Evolutionary conservation across 2,888 invertebrate genomes (phyloP).

Genomic region (Ptilodon capucinus): DNA sequence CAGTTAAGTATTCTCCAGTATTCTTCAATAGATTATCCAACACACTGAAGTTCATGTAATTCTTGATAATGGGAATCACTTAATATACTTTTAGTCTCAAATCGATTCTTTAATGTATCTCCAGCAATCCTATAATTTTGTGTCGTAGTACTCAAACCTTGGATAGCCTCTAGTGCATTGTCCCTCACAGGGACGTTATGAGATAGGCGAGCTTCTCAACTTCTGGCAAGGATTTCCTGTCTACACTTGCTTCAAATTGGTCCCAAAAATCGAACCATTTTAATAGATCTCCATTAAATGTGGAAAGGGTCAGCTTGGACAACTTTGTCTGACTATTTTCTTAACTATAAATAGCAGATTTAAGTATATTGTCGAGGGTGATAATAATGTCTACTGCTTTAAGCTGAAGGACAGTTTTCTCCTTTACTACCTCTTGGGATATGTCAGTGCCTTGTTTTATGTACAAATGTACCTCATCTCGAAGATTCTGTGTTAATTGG

Average conservation of each 20-base stretch:
- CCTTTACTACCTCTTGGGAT: too few species aligned
- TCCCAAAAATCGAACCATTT: not conserved
- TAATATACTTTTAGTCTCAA: not conserved
- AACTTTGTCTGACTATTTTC: not conserved
- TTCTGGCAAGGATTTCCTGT: not conserved
- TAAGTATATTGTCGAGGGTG: too few species aligned
- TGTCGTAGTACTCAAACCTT: not conserved
- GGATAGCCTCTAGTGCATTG: not conserved
- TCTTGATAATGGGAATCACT: not conserved
- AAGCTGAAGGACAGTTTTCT: too few species aligned
- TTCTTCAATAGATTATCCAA: not conserved
- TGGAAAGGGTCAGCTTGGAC: not conserved
- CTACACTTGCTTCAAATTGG: not conserved
- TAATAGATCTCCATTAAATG: not conserved
- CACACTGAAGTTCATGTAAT: not conserved
- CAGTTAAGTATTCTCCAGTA: not conserved
- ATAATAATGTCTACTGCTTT: too few species aligned
- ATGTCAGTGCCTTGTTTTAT: too few species aligned
- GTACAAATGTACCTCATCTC: too few species aligned
- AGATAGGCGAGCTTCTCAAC: not conserved
- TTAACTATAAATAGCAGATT: too few species aligned
- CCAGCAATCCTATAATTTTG: not conserved
- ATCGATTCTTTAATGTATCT: not conserved
- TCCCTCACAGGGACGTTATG: not conserved
- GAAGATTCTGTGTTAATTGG: too few species aligned